A percentile compares a stretch with the other conserved stretches of the same genome.
Conservation (phyloP, 2,113 vertebrate species). For the Falcunculus frontatus region DNA sequence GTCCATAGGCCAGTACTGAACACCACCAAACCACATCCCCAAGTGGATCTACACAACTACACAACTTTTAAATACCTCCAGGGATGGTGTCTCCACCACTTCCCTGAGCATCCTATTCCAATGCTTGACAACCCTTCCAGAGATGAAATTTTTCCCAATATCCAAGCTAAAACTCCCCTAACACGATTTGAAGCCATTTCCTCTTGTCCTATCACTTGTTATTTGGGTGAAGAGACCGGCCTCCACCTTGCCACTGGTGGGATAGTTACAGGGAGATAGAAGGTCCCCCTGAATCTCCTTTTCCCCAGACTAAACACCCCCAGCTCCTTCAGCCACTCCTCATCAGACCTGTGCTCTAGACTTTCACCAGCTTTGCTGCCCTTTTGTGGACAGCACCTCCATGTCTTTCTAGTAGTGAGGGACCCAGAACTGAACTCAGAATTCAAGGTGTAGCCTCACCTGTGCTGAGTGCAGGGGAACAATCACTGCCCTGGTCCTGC, state of each 20-base stretch:
- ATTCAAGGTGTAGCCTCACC: accelerated
- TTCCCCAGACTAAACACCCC: background rate
- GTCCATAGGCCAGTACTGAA: background rate
- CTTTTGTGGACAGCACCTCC: background rate
- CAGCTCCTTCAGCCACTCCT: background rate
- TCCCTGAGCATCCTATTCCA: background rate
- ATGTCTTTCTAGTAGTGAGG: background rate
- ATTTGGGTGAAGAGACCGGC: background rate
- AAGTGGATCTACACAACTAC: no score
- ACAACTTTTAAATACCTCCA: background rate
- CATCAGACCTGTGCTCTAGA: background rate
- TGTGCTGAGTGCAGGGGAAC: accelerated
- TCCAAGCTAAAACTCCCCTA: background rate
- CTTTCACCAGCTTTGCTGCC: background rate
- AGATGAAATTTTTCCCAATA: background rate
- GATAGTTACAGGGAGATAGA: no score
- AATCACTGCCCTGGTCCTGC: background rate
- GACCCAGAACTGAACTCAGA: background rate
- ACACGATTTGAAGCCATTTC: background rate
- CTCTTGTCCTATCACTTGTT: background rate
- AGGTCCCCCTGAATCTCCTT: background rate
- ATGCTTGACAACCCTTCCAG: background rate
- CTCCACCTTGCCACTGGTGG: background rate
- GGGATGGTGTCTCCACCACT: background rate
- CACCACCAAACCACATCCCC: background rate